Base-by-base conservation (phyloP, 2,888 invertebrate genomes). In the Anodontia alba region DNA sequence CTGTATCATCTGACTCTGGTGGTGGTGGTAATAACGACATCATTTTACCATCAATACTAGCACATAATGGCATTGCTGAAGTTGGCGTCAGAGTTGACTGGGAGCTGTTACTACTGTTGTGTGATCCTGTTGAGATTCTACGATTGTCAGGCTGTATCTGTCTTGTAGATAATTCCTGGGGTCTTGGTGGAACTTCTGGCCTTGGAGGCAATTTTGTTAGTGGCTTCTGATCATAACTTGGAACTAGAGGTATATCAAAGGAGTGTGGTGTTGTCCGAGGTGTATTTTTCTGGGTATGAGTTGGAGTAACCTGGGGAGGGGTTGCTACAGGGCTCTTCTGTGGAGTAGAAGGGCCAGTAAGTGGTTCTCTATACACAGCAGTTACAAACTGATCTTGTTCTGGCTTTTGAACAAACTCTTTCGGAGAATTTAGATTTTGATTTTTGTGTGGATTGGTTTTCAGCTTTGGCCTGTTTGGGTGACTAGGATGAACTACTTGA, bases 21-120 rank as follows among this genome's bases (percentile, higher is more conserved):
- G 81, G 79, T 36, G 86, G 84, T 0, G 91, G 90, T 0, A 92
- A 83, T 31, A 92, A 80, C 20, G 91, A 92, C 92, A 92, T 92
- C 72, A 89, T 91, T 74, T 90, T 90, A 1, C 92, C 92, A 78
- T 92, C 91, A 66, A 92, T 92, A 76, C 91, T 91, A 26, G 91
- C 91, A 15, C 91, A 89, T 7, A 92, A 75, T 0, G 87, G 86
- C 54, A 80, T 83, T 15, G 87, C 92, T 12, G 90, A 89, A 1
- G 91, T 89, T 17, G 91, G 90, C 0, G 92, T 90, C n/a, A 91
- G 73, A 8, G 91, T 91, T 8, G 92, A 92, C 29, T 88, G 88
- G 3, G 90, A 90, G 36, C 91, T 91, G 43, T 88, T 89, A 69
- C 90, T 91, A 33, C 90, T 88, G 10, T 86, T 76, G 73, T 89